Base-by-base conservation (phyloP, 2,113 vertebrate species). In the Rissa tridactyla region DNA sequence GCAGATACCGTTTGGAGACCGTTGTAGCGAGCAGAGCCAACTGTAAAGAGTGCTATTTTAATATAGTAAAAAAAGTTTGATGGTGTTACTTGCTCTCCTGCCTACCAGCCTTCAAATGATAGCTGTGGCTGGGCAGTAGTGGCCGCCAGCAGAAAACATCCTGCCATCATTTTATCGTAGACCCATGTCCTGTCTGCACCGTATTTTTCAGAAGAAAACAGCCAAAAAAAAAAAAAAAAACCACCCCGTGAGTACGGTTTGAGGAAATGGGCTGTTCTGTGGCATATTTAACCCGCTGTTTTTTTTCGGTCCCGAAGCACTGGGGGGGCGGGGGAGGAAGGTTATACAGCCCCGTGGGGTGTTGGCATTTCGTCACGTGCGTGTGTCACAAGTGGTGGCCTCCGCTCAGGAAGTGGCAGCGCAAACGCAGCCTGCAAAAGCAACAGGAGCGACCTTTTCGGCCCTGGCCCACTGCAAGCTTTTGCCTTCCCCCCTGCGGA, bases 301-400 rank as follows among this genome's bases (percentile, higher is more conserved):
- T 13, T 58, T 38, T 44, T 40, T 25, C 65, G 17, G 25, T 10
- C 64, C 27, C 1, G 5, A 11, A 81, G 64, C 34, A 10, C 6
- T 4, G 4, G 11, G 11, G 40, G 8, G 30, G 18, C 38, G 30
- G 19, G 12, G 57, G 7, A 21, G 36, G 22, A 15, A 60, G 40
- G 54, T 64, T 61, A 32, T 14, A 16, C 29, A 2, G 38, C 25
- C 13, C 1, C 8, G 0, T 9, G 11, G 38, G 21, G 2, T 42
- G 75, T 11, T 70, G 79, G 34, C 47, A 7, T 49, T n/a, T 79
- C 32, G 10, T 57, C 70, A 49, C 2, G 1, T 47, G 49, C 3
- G 0, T 19, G 10, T 64, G 61, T 75, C 70, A 66, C 0, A 0
- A 78, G 70, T 2, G 5, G 65, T 0, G 5, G 75, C 73, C 86